Evolutionary conservation across 2,113 vertebrate genomes (phyloP), one percentile per base, ranked within the genome.

Genomic region (Bubo blakistoni): DNA sequence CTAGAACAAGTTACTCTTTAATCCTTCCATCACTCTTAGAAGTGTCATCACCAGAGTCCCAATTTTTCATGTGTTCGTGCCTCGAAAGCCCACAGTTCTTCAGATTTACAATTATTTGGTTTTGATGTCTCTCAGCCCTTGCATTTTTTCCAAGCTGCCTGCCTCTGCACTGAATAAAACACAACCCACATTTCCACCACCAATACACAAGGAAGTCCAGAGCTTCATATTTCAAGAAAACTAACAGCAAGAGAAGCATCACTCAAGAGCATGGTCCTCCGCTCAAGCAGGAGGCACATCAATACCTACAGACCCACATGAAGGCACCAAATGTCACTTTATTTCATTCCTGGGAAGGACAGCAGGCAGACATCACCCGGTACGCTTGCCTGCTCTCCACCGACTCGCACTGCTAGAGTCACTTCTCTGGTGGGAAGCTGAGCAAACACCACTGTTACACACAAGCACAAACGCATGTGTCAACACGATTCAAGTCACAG

Each of bases 391-490:
- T 26, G 4, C 46, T 26, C 61, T 38, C 26, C 0, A 0, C 59
- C 1, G 0, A 78, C 81, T 1, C 8, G 1, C 9, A 1, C 49
- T 46, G 59, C 54, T 52, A 30, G 55, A 73, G 36, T 34, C 40
- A 13, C 14, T 61, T 32, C 51, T 57, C 54, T 0, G 0, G 8
- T 13, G 26, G 24, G 67, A 58, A 74, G 51, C 42, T 15, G 24
- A 87, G 69, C 67, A 36, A 87, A 55, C 63, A 51, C 30, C 58
- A 57, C 5, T 1, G 0, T 24, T 30, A 62, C 40, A 32, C 44
- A 24, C 36, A 54, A 77, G 29, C 2, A 0, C 2, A 20, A 87
- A 85, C 0, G 0, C 3, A 42, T 0, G 2, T 3, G 12, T 44
- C 47, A 47, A 21, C 38, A 22, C 1, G 1, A 79, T 24, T 71